Percentiles rank a stretch among this genome's conserved stretches.
phyloP scores from a whole-genome alignment of 2,797 vertebrate species.

The Rhadinocentrus ornatus region DNA sequence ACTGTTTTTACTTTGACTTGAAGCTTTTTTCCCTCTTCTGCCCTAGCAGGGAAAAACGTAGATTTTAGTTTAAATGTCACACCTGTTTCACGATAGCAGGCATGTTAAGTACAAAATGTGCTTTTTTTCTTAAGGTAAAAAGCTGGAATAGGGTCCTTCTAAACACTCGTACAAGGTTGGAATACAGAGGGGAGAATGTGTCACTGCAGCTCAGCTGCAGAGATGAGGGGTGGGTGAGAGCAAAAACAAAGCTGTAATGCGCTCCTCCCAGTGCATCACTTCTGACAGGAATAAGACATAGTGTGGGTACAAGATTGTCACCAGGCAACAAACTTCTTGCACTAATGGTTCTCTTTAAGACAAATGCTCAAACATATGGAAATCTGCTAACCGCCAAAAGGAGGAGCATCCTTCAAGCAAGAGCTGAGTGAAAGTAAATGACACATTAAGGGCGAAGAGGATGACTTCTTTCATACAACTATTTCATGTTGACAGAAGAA shows the following conservation, averaged over 20 bases:
- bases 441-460: slow-evolving; percentile 31
- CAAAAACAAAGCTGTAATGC: slow-evolving; percentile 46
- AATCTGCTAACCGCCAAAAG: slow-evolving; percentile 37
- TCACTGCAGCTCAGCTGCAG: slow-evolving; percentile 52
- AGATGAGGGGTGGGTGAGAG: slow-evolving; percentile 24
- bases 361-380: slow-evolving; percentile 40
- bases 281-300: slow-evolving; percentile 51
- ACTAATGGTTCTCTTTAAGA: slow-evolving; percentile 42
- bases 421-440: slow-evolving; percentile 11
- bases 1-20: slow-evolving; percentile 53
- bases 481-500: slow-evolving; percentile 21
- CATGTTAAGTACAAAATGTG: slow-evolving; percentile 65
- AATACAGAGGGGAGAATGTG: slow-evolving; percentile 55
- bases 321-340: slow-evolving; percentile 50
- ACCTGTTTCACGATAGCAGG: slow-evolving; percentile 63
- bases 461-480: slow-evolving; percentile 14
- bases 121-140: slow-evolving; percentile 73
- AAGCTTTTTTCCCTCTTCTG: slow-evolving; percentile 52
- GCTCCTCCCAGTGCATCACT: slow-evolving; percentile 55
- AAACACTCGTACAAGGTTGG: slow-evolving; percentile 41
- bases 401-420: slow-evolving; percentile 14
- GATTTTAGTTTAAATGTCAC: slow-evolving; percentile 72
- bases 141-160: slow-evolving; percentile 64
- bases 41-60: slow-evolving; percentile 71
- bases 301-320: slow-evolving; percentile 53